Evolutionary conservation across 2,113 vertebrate species (phyloP).

Genomic region (Myrmecobius fasciatus): DNA sequence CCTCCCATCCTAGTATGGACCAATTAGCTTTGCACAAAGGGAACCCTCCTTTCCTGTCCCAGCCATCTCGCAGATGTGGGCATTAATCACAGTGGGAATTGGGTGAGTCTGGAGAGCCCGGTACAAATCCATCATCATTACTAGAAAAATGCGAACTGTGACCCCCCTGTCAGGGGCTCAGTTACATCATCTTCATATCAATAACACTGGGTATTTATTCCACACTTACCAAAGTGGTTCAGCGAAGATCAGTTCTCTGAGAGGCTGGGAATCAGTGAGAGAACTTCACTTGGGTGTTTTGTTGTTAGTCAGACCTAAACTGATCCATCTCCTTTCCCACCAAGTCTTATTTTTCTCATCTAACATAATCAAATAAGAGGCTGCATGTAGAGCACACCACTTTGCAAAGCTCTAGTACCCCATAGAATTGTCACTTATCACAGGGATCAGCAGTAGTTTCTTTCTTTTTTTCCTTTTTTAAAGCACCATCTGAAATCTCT

Average conservation of each 20-base stretch:
- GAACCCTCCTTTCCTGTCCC: neutral
- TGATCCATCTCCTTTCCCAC: neutral
- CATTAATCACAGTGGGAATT: neutral
- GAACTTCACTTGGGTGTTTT: constrained; percentile 53
- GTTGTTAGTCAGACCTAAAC: constrained; percentile 64
- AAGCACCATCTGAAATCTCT: neutral
- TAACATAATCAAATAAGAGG: neutral
- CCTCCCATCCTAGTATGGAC: neutral
- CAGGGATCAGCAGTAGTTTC: neutral
- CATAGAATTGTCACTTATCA: neutral
- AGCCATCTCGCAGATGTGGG: neutral
- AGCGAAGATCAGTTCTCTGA: constrained; percentile 35
- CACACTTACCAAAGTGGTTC: constrained; percentile 31
- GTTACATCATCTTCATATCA: constrained; percentile 41
- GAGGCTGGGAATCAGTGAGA: constrained; percentile 51
- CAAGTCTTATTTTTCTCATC: neutral
- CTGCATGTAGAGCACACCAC: neutral
- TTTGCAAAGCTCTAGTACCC: neutral
- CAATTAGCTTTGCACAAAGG: neutral
- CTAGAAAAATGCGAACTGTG: constrained; percentile 25
- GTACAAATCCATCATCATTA: neutral
- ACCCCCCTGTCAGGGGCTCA: constrained; percentile 52
- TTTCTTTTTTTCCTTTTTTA: neutral
- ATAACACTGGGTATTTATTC: constrained; percentile 20
- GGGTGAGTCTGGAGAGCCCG: neutral